Base-by-base conservation (phyloP, 1,140 invertebrate genomes). In the Tetranychus urticae region DNA sequence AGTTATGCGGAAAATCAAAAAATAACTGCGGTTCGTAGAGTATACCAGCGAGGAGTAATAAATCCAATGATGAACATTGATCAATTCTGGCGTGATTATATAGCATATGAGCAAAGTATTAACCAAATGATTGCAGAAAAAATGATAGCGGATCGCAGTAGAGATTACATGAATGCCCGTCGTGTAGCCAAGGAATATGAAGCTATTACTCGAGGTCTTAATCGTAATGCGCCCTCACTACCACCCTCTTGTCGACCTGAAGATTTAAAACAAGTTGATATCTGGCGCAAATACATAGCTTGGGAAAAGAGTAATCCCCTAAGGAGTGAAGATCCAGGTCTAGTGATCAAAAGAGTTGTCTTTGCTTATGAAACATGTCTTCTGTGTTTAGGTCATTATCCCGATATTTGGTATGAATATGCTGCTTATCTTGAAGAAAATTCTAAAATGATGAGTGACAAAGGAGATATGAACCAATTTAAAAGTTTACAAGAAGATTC, bases 1-100 rank as follows among this genome's bases (percentile, higher is more conserved):
- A 94, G 90, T 7, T 99, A 97, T 75, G 94, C 94, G 0, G 94
- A 98, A 73, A 98, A 98, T 74, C 94, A 98, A 75, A 90, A 92
- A 73, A 98, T 97, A 56, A 93, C 89, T 56, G 94, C 93, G 23
- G 88, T 97, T 4, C 77, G 94, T 57, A 93, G 96, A 76, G 87
- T 94, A 69, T 77, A 74, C 65, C 74, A 76, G 62, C 60, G 71
- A 57, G 76, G 73, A 6, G 71, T 97, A 0, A 81, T 94, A 13
- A 98, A 90, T 64, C 96, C 96, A 0, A 97, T 99, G 80, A 82
- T 90, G 37, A 93, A 92, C 64, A 94, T 99, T 71, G 96, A 99
- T 71, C 81, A 84, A 42, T 74, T 99, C 34, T 99, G 96, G 96
- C 97, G 96, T 72, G 93, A 97, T 70, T 99, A 98, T 71, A 90